Conservation (phyloP, 2,797 vertebrate genomes). For the Anabas testudineus region DNA sequence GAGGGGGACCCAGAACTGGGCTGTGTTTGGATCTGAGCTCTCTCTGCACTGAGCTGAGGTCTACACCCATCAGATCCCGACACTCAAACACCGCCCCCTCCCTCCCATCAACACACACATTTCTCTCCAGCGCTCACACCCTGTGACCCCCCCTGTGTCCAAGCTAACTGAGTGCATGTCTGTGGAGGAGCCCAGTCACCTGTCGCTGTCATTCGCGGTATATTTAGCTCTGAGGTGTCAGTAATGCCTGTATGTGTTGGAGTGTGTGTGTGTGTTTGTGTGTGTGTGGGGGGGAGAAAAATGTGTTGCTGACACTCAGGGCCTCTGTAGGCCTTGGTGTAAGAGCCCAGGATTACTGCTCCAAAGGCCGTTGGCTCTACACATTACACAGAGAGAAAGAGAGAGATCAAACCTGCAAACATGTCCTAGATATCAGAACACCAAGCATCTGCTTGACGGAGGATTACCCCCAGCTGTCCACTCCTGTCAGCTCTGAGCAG, state of each 20-base stretch:
- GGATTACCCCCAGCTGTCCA: conserved; percentile 73
- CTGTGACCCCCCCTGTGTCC: conserved; percentile 69
- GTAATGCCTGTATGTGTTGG: conserved; percentile 58
- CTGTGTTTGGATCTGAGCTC: conserved; percentile 73
- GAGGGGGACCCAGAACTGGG: conserved; percentile 74
- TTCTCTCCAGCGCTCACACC: conserved; percentile 46
- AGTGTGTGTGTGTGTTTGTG: conserved; percentile 11
- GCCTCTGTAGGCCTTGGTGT: conserved; percentile 62
- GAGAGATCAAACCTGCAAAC: conserved; percentile 64
- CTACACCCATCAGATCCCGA: conserved; percentile 42
- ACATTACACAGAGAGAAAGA: conserved; percentile 62
- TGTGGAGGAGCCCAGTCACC: conserved; percentile 74
- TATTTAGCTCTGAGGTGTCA: conserved; percentile 81
- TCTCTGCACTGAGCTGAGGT: conserved; percentile 64
- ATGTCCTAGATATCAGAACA: conserved; percentile 61
- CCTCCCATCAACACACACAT: conserved; percentile 11
- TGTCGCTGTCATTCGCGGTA: conserved; percentile 78
- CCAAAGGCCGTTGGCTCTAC: conserved; percentile 64
- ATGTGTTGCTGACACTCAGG: conserved; percentile 76
- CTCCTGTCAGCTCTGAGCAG: conserved; percentile 46
- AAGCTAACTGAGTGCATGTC: conserved; percentile 36
- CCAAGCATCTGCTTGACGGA: conserved; percentile 65
- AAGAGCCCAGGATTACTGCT: conserved; percentile 69
- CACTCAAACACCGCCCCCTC: conserved; percentile 39
- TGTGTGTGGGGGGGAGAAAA: conserved; percentile 16